phyloP scores from a whole-genome alignment of 2,113 vertebrate species.

The Anthoscopus minutus region DNA sequence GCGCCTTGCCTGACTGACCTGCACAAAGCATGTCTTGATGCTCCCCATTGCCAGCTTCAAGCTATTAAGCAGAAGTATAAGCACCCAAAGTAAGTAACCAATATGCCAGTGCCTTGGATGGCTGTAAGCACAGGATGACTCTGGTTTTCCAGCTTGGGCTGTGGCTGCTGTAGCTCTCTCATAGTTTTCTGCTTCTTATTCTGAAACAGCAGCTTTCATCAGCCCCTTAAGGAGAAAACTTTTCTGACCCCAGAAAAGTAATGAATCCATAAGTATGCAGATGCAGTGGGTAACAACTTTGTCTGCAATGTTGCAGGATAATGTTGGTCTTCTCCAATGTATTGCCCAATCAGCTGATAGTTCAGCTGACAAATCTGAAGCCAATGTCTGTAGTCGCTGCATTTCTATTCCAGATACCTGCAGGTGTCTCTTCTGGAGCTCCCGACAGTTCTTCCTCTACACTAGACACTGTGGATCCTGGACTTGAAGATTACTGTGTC shows the following conservation, averaged over 20 bases:
- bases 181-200: neutral
- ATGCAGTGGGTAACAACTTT: neutral
- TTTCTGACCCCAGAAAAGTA: neutral
- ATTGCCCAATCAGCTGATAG: neutral
- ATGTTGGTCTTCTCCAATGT: neutral
- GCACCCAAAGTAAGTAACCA: slow-evolving; percentile 76
- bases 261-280: neutral
- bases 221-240: neutral
- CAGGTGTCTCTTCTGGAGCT: slow-evolving; percentile 74
- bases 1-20: slow-evolving; percentile 82
- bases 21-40: slow-evolving; percentile 75
- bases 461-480: neutral
- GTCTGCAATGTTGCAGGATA: neutral
- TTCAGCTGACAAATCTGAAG: neutral
- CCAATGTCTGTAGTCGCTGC: neutral
- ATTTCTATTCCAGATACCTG: slow-evolving; percentile 69
- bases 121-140: neutral
- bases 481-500: neutral
- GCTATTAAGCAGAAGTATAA: slow-evolving; percentile 86
- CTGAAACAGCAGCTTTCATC: neutral
- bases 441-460: slow-evolving; percentile 69
- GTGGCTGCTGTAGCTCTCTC: neutral
- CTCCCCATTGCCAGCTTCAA: slow-evolving; percentile 75
- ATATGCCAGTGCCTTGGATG: neutral
- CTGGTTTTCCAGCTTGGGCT: neutral